phyloP scores from a whole-genome alignment of 2,113 vertebrate genomes.

The Pleuronectes platessa region DNA sequence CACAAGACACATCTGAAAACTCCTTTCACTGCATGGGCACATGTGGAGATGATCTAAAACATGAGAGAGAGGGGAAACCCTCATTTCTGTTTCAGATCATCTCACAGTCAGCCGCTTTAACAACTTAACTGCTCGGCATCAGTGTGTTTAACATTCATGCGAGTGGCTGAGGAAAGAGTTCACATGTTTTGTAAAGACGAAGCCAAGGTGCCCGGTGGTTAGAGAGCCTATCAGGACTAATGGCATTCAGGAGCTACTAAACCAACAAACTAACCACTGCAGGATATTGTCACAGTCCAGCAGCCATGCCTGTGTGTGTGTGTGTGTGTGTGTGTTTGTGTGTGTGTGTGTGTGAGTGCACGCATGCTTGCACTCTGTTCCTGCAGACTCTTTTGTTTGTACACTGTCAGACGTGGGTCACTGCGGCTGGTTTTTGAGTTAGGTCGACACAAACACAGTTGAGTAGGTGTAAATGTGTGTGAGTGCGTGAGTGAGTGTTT shows the following conservation, averaged over 20 bases:
- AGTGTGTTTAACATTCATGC: slow-evolving; percentile 22
- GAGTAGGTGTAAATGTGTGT: slow-evolving; percentile 43
- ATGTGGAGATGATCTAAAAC: slow-evolving; percentile 60
- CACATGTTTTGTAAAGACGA: slow-evolving; percentile 46
- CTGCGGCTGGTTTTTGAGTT: slow-evolving; percentile 75
- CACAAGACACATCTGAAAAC: slow-evolving; percentile 32
- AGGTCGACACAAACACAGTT: slow-evolving; percentile 59
- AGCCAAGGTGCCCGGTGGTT: slow-evolving; percentile 38
- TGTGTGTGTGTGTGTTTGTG: slow-evolving; percentile 14
- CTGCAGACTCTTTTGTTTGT: slow-evolving; percentile 72
- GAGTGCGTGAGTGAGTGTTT: slow-evolving; percentile 35
- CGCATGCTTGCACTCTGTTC: slow-evolving; percentile 30
- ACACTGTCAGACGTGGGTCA: slow-evolving; percentile 74
- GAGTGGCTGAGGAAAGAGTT: slow-evolving; percentile 21
- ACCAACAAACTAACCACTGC: slow-evolving; percentile 70
- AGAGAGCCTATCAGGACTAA: slow-evolving; percentile 60
- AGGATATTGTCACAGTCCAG: slow-evolving; percentile 63
- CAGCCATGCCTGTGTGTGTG: slow-evolving; percentile 41
- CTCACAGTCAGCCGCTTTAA: slow-evolving; percentile 17
- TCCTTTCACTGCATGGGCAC: slow-evolving; percentile 10
- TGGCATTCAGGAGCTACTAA: slow-evolving; percentile 74
- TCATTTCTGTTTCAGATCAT: slow-evolving; percentile 42
- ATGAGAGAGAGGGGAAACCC: slow-evolving; percentile 26
- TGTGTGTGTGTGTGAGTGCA: slow-evolving; percentile 25
- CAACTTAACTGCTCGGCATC: slow-evolving; percentile 9